Conservation (phyloP, 2,888 invertebrate genomes). For the Nemotelus nigrinus region DNA sequence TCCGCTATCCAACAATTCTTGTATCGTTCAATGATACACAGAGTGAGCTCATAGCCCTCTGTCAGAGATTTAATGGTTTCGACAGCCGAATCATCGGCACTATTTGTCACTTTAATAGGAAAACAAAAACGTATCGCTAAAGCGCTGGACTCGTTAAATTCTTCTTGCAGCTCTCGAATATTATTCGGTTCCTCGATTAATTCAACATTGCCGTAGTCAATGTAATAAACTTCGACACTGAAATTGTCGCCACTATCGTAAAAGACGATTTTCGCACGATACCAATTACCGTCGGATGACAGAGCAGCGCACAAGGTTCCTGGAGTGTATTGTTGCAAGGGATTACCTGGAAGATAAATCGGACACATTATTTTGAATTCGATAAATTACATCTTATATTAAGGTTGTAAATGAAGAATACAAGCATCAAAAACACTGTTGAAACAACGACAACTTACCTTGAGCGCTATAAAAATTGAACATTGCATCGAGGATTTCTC, state of each 20-base stretch:
- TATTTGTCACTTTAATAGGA: conserved; percentile 56
- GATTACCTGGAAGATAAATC: conserved; percentile 55
- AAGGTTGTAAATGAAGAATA: neutral
- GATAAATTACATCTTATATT: neutral
- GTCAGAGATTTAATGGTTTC: conserved; percentile 46
- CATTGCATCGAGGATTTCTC: conserved; percentile 69
- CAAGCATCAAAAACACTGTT: neutral
- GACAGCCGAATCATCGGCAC: conserved; percentile 49
- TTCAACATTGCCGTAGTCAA: conserved; percentile 79
- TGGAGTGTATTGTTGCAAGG: conserved; percentile 65
- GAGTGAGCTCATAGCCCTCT: conserved; percentile 45
- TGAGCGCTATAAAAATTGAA: conserved; percentile 69
- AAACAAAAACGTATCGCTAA: conserved; percentile 61
- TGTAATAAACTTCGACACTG: conserved; percentile 67
- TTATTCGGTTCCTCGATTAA: conserved; percentile 63
- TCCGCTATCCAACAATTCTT: conserved; percentile 48
- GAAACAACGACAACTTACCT: conserved; percentile 56
- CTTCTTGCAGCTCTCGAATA: conserved; percentile 66
- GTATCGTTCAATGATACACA: conserved; percentile 50
- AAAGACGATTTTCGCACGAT: conserved; percentile 69
- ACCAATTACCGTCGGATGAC: conserved; percentile 76
- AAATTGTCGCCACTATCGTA: conserved; percentile 61
- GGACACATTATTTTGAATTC: neutral
- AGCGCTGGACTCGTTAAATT: conserved; percentile 63
- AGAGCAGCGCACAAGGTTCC: conserved; percentile 72